These are phyloP conservation scores for human (Homo sapiens) DNA, from an alignment of 2,113 vertebrate genomes.

Conservation along the genomic window DNA sequence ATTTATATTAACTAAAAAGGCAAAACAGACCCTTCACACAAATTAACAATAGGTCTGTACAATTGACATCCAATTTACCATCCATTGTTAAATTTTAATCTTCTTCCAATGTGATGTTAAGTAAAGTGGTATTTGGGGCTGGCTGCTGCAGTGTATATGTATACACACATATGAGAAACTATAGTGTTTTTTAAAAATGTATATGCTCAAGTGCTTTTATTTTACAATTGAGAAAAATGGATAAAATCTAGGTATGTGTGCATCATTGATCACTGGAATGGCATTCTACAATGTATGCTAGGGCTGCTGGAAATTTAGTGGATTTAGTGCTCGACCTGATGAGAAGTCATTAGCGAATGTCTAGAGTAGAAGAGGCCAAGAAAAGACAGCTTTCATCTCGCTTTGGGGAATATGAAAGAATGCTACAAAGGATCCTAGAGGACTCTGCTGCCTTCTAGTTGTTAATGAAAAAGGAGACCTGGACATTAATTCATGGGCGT, in stretches of 20 bases:
- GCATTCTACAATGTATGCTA: neutral
- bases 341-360: neutral
- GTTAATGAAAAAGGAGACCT: neutral
- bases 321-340: neutral
- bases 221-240: neutral
- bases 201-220: neutral
- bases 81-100: neutral
- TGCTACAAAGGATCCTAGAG: neutral
- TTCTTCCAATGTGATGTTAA: constrained; percentile 10
- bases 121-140: neutral
- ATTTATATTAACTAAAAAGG: neutral
- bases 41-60: neutral
- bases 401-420: neutral
- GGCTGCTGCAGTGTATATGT: neutral
- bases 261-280: neutral
- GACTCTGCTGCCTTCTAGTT: neutral
- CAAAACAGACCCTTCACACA: neutral
- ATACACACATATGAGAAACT: neutral
- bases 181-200: neutral
- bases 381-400: neutral
- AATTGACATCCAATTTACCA: neutral
- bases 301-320: neutral
- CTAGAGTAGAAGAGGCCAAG: neutral
- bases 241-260: neutral
- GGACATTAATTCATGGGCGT: neutral